Conservation (phyloP, 2,113 vertebrate genomes). For the Dolichallabes microphthalmus region DNA sequence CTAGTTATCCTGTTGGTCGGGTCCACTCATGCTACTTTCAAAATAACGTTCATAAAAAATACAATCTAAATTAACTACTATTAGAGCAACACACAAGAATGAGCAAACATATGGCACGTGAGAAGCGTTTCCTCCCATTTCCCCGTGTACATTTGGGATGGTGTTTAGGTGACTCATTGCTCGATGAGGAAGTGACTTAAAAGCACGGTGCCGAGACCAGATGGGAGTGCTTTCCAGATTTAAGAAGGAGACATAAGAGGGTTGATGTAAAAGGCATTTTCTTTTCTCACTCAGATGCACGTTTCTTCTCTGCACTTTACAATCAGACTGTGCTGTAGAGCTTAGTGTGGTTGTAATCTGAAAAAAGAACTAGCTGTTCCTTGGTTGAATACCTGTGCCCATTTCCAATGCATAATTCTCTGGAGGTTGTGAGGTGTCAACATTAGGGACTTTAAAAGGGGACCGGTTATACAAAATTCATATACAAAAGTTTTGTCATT, state of each 20-base stretch:
- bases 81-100: background rate
- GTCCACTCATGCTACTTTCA: background rate
- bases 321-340: too few species aligned
- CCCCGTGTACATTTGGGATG: constrained; percentile 17
- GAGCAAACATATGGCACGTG: background rate
- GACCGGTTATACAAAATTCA: too few species aligned
- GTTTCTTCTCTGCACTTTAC: background rate
- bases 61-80: background rate
- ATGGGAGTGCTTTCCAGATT: constrained; percentile 47
- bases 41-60: background rate
- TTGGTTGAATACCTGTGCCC: background rate
- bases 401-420: background rate
- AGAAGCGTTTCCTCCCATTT: constrained; percentile 13
- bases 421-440: background rate
- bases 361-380: background rate
- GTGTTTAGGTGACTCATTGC: constrained; percentile 41
- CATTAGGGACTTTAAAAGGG: background rate
- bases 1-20: background rate
- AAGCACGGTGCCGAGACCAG: constrained; percentile 17
- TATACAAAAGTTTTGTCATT: too few species aligned
- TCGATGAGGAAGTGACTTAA: constrained; percentile 47
- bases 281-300: background rate
- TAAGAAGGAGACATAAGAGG: background rate
- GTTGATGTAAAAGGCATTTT: background rate
- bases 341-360: background rate